Percentiles rank a stretch among this genome's conserved stretches.
Conservation (phyloP, 2,797 vertebrate genomes). For the Catharus ustulatus region DNA sequence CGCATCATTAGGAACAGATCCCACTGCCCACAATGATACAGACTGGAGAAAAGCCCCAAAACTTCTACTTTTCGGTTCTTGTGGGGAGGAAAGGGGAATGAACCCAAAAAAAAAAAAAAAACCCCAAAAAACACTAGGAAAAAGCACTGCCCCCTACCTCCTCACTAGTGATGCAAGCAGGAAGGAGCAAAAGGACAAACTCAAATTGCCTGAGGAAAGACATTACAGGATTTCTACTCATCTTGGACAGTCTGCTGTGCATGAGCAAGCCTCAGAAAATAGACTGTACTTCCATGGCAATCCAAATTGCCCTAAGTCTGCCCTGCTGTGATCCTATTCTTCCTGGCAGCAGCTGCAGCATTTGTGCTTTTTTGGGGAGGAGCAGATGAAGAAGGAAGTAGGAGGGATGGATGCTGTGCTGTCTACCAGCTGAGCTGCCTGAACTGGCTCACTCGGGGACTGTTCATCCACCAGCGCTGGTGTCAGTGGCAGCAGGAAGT, state of each 20-base stretch:
- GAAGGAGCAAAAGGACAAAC: not conserved
- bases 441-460: not conserved
- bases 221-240: not conserved
- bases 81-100: not conserved
- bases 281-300: not conserved
- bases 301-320: not conserved
- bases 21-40: not conserved
- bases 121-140: not conserved
- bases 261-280: not conserved
- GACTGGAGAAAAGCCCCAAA: not conserved
- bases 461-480: fast-evolving
- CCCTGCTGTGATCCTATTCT: not conserved
- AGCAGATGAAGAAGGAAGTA: not conserved
- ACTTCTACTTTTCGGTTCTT: not conserved
- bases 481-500: fast-evolving
- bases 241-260: not conserved
- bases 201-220: not conserved
- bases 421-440: not conserved
- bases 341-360: not conserved
- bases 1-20: not conserved
- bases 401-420: not conserved
- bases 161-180: not conserved
- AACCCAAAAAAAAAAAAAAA: not conserved
- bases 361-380: not conserved
- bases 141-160: not conserved